Conservation (phyloP, 1,140 invertebrate genomes). For the Drosophila ohnishii region DNA sequence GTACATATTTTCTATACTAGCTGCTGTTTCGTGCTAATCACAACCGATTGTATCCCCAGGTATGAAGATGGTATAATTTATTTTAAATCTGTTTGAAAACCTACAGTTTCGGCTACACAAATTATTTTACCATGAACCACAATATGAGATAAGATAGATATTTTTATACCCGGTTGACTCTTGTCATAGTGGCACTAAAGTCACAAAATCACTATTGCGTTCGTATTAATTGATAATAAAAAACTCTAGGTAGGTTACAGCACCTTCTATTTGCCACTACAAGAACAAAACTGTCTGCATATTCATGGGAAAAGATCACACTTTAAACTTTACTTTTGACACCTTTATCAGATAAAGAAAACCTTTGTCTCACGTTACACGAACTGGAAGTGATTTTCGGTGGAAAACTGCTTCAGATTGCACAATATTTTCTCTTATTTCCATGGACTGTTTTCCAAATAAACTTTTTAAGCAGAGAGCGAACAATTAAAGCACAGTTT, state of each 20-base stretch:
- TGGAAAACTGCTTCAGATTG: neutral
- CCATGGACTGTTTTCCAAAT: neutral
- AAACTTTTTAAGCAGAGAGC: neutral
- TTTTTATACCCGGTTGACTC: no score
- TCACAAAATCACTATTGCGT: no score
- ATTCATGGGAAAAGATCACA: neutral
- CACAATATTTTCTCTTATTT: neutral
- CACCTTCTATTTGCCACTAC: neutral
- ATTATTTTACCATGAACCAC: neutral
- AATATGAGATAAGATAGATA: neutral
- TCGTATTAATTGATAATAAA: neutral
- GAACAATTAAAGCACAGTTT: neutral
- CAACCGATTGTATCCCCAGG: no score
- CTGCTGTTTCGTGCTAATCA: no score
- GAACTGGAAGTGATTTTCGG: neutral
- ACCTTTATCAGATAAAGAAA: slow-evolving; percentile 3
- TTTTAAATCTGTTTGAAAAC: no score
- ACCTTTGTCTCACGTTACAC: neutral
- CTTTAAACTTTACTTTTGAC: neutral
- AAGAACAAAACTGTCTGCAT: neutral
- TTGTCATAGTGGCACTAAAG: no score
- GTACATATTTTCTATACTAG: no score
- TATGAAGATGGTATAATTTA: no score
- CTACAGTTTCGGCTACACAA: no score
- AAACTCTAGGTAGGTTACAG: neutral